Conservation (phyloP, 2,113 vertebrate genomes). For the Tiliqua scincoides region DNA sequence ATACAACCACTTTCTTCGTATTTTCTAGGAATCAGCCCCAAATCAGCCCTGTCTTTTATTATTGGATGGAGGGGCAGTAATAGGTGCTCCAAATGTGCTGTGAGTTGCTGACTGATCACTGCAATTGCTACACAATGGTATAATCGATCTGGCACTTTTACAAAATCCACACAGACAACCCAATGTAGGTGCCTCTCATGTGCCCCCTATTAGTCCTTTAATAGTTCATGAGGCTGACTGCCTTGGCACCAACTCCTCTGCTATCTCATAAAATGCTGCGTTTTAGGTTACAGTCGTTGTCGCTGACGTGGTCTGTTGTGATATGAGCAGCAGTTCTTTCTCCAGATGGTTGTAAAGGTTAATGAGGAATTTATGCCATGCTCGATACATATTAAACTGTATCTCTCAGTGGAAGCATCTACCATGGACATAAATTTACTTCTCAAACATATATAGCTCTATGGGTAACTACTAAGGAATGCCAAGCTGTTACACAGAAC, state of each 20-base stretch:
- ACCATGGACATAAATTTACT: slow-evolving; percentile 68
- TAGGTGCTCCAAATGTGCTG: accelerated
- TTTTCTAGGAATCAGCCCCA: background rate
- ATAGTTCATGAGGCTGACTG: slow-evolving; percentile 8
- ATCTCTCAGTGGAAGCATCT: slow-evolving; percentile 62
- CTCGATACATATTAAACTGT: slow-evolving; percentile 63
- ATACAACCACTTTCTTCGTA: slow-evolving; percentile 19
- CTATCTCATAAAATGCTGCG: slow-evolving; percentile 25
- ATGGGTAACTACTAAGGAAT: slow-evolving; percentile 59
- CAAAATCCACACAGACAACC: background rate
- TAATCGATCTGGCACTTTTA: background rate
- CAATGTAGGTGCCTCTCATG: background rate
- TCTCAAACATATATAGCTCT: slow-evolving; percentile 71
- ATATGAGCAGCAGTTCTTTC: slow-evolving; percentile 52
- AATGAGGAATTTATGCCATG: slow-evolving; percentile 67
- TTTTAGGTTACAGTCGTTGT: slow-evolving; percentile 31
- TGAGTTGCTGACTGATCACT: background rate
- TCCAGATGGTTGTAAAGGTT: slow-evolving; percentile 71
- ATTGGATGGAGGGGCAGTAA: accelerated
- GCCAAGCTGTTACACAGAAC: slow-evolving; percentile 61
- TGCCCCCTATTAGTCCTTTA: slow-evolving; percentile 14
- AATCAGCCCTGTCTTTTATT: too few species aligned
- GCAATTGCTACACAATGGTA: accelerated
- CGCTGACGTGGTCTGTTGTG: slow-evolving; percentile 36
- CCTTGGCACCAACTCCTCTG: slow-evolving; percentile 34